Evolutionary conservation across 1,140 invertebrate species (phyloP).

Genomic region (Glossosoma conforme): DNA sequence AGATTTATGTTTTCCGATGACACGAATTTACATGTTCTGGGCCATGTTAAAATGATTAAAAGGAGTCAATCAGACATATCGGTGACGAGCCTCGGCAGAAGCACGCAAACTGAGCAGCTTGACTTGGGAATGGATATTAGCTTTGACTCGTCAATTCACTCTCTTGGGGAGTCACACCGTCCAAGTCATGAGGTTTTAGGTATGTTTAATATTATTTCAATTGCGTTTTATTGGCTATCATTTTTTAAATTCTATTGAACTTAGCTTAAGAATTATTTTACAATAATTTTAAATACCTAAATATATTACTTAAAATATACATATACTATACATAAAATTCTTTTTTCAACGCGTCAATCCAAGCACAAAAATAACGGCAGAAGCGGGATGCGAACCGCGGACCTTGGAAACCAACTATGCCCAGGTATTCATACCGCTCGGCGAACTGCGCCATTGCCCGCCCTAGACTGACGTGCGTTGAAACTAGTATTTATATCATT

Average conservation of each 20-base stretch:
- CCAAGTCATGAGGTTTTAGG: constrained; percentile 16
- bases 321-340: too few species aligned
- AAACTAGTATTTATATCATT: too few species aligned
- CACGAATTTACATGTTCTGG: constrained; percentile 1
- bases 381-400: too few species aligned
- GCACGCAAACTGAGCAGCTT: constrained; percentile 33
- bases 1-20: constrained; percentile 3
- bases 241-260: background rate
- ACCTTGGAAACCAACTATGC: too few species aligned
- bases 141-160: constrained; percentile 41
- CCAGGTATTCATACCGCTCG: too few species aligned
- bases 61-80: constrained; percentile 21
- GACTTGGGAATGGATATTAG: constrained; percentile 50
- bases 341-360: too few species aligned
- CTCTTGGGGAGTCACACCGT: constrained; percentile 36
- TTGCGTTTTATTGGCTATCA: constrained; percentile 12
- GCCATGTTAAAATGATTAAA: constrained; percentile 2
- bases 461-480: too few species aligned
- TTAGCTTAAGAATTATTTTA: background rate
- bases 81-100: constrained; percentile 12
- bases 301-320: too few species aligned
- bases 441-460: too few species aligned
- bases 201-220: constrained; percentile 3
- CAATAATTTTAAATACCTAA: background rate
- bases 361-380: too few species aligned